Percentiles rank a stretch among this genome's conserved stretches.
Evolutionary conservation across 1,140 invertebrate genomes (phyloP).

Genomic region (Argopecten irradians): DNA sequence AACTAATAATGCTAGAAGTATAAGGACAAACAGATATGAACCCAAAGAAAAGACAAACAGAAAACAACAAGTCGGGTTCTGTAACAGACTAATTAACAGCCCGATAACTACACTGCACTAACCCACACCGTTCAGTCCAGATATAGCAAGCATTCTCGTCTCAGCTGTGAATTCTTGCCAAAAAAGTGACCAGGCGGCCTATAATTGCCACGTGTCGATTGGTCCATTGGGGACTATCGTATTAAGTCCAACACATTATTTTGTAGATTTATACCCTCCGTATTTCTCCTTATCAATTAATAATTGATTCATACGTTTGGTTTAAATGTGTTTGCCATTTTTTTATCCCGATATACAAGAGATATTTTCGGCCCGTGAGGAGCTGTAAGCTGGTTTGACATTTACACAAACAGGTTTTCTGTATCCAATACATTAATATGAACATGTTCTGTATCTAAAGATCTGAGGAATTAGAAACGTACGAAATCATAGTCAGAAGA

Average conservation of each 20-base stretch:
- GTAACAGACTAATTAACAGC: neutral
- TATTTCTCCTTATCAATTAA: slow-evolving; percentile 11
- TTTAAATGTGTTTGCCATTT: neutral
- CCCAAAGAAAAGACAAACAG: no score
- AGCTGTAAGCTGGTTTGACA: neutral
- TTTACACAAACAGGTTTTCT: neutral
- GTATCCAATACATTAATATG: neutral
- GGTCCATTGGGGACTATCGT: neutral
- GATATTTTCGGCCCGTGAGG: neutral
- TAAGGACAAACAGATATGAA: neutral
- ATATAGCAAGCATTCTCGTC: neutral
- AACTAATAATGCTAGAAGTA: no score
- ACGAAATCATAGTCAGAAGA: neutral
- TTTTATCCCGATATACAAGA: neutral
- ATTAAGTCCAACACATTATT: neutral
- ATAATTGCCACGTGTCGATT: neutral
- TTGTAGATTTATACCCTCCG: neutral
- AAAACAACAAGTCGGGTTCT: neutral
- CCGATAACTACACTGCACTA: neutral
- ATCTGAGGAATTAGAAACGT: neutral
- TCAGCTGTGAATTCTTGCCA: neutral
- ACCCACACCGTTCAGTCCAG: neutral
- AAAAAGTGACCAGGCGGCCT: neutral
- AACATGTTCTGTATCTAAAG: neutral
- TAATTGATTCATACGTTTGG: neutral